Base-by-base conservation (phyloP, 2,888 invertebrate species). In the Phengaris arion region DNA sequence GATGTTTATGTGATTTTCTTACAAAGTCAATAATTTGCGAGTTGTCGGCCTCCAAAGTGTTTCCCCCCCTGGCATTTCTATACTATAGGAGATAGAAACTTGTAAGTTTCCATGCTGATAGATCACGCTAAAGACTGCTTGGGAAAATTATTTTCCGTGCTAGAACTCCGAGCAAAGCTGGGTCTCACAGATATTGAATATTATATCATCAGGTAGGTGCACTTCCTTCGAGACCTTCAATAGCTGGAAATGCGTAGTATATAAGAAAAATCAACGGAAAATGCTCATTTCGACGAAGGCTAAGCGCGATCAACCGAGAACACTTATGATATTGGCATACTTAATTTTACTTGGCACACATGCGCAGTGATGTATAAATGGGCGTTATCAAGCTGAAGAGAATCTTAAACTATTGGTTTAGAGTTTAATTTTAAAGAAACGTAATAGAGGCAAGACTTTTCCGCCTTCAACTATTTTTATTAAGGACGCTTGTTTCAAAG, bases 241-340 rank as follows among this genome's bases (percentile, higher is more conserved):
- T 85, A 85, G 88, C 85, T 89, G 88, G 86, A 85, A 88, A 89
- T 86, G 85, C 84, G 83, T 85, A 84, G 83, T 83, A 84, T 84
- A 85, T 84, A 85, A 87, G 90, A 91, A 93, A 93, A 92, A 92
- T 89, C 87, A 86, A 83, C 90, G 93, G 93, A 92, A 92, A 90
- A 90, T 88, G 79, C 85, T 85, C 84, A 88, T 91, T 91, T 83
- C 68, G 77, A 6, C 82, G 93, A 93, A 93, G 93, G 93, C 89
- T 89, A 82, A 76, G 84, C 80, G 93, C 93, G 83, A 93, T 93
- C 89, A 93, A 83, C 83, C 92, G 85, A 78, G 84, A 86, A 84
- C 82, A 78, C 81, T 83, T 87, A 89, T 92, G 92, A 88, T 93
- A 93, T 93, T 93, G 93, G 93, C 93, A 93, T 87, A 91, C 89